These are phyloP conservation scores for Motacilla alba DNA, from an alignment of 2,113 vertebrate genomes.

Conservation along the genomic window DNA sequence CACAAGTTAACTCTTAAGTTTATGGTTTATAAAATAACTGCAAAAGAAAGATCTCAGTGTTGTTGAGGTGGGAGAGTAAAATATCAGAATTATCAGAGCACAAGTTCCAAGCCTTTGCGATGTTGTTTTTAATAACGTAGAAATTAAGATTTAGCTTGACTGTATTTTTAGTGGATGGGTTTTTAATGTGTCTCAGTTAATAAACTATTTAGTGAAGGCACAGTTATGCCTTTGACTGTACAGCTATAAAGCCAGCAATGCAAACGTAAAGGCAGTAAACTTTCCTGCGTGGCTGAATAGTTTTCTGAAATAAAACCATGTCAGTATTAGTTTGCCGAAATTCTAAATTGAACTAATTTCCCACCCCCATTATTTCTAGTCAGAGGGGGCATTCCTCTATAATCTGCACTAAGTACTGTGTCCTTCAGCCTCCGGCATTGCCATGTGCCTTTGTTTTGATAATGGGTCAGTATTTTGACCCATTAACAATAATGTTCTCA, in stretches of 20 bases:
- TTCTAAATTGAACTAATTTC: neutral
- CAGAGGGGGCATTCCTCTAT: neutral
- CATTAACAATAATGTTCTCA: neutral
- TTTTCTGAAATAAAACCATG: neutral
- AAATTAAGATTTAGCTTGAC: neutral
- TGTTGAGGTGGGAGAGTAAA: neutral
- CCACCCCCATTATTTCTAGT: neutral
- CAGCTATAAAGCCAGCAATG: neutral
- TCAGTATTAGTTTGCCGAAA: neutral
- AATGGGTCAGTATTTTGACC: neutral
- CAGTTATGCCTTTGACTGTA: neutral
- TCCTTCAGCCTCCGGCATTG: neutral
- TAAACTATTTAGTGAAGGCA: neutral
- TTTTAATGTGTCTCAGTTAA: neutral
- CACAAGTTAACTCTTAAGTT: neutral
- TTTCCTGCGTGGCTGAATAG: neutral
- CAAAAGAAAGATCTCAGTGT: neutral
- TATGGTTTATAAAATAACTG: neutral
- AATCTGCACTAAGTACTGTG: neutral
- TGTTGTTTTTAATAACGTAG: neutral
- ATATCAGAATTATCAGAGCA: neutral
- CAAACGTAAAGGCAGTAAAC: neutral
- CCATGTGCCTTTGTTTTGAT: neutral
- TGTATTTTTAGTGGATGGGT: neutral
- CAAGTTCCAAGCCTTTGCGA: neutral